Base-by-base conservation (phyloP, 2,888 invertebrate genomes). In the Sipunculus nudus region DNA sequence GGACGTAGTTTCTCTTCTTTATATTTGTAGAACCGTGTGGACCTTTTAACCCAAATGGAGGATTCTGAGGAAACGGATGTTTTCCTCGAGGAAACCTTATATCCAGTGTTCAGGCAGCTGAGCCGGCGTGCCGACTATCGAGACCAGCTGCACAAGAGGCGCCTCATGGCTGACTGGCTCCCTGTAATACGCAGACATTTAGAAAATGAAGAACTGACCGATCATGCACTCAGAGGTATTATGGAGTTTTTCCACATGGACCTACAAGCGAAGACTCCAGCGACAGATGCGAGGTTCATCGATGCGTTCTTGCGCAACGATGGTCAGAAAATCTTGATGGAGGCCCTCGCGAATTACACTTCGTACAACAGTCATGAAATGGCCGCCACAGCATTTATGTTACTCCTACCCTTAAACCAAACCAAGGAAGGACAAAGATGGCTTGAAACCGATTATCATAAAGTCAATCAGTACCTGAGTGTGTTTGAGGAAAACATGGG, bases 271-370 rank as follows among this genome's bases (percentile, higher is more conserved):
- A 58, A 43, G 3, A 26, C 23, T 13, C 43, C 63, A 13, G 25
- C 53, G 16, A 53, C 70, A 1, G 75, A 75, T 45, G 67, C 67
- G 21, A 61, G 68, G 29, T 73, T 75, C 48, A 68, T 70, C 23
- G 57, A 64, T 45, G 75, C 75, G 50, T 77, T 71, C 53, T 53
- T 74, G 2, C 29, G 60, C 25, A 23, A 43, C 1, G 43, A 26
- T 26, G 43, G 43, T 13, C 43, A 23, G 21, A 26, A 43, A 26
- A 10, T 43, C 10, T 25, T 43, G 10, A 23, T 43, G 43, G 25
- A 26, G 3, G 43, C 43, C 10, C 43, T 43, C 23, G 43, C 43
- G 25, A 25, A 25, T 26, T 43, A 43, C 43, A 43, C 23, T 23
- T 23, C 23, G 25, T 23, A 26, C 43, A 43, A 43, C 43, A 43